Evolutionary conservation across 1,140 invertebrate genomes (phyloP), one percentile per base, ranked within the genome.

Genomic region (Drosophila subpulchrella): DNA sequence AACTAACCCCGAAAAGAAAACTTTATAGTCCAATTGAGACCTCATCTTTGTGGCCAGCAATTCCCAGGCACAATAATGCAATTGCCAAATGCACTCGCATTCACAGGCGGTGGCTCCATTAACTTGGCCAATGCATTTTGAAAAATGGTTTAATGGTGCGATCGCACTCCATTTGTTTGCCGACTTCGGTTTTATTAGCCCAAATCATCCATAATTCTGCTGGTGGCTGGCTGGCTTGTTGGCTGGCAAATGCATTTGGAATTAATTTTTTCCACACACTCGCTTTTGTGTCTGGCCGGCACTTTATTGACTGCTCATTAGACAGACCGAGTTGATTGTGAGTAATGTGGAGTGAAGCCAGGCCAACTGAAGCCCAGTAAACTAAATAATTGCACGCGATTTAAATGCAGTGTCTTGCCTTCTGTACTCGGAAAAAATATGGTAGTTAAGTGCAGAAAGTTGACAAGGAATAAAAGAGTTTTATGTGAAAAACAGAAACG

Each of bases 381-480:
- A 61, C 81, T 80, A 89, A 88, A 88, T 89, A 88, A 88, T 88
- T 88, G 84, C 84, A 88, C 84, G 84, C 84, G 84, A 88, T 89
- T 72, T 82, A 74, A 67, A 60, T 59, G 66, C 60, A 74, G 61
- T 42, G 13, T 42, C 12, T 47, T 46, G 17, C 11, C 42, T 8
- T 27, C 0, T 53, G 17, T 42, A 68, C 61, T 54, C 4, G 10
- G 36, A 66, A 24, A 66, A 66, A 63, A 53, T 17, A 20, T 20
- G 7, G 15, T 11, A 53, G 36, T 53, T 20, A 34, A 53, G 17
- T 36, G 17, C 24, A 3, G 46, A 30, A 27, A 44, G 17, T 44
- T 44, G 42, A 20, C 42, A 44, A 8, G 17, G 15, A 44, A 11
- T 44, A 20, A 42, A 42, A 44, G 15, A 11, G 42, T 3, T 44